A percentile compares a stretch with the other conserved stretches of the same genome.
Evolutionary conservation across 2,888 invertebrate genomes (phyloP).

Genomic region (Cheilosia vernalis): DNA sequence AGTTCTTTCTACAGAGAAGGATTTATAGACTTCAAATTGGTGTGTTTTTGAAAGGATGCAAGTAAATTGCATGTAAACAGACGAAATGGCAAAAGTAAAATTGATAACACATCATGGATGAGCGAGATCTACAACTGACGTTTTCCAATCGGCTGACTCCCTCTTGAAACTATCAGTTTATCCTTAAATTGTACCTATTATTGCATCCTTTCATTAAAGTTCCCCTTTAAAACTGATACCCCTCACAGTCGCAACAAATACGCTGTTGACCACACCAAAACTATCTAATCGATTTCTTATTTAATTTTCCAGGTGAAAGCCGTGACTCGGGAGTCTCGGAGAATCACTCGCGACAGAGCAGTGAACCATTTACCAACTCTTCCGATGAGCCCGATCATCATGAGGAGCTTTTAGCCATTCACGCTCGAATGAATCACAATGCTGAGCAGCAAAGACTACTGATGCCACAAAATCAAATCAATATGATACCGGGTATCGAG

Average conservation of each 20-base stretch:
- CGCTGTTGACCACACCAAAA: too few species aligned
- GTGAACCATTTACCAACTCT: slow-evolving; percentile 90
- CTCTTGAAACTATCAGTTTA: too few species aligned
- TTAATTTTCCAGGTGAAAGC: slow-evolving; percentile 85
- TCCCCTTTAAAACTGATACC: fast-evolving
- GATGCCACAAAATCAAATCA: slow-evolving; percentile 79
- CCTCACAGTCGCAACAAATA: too few species aligned
- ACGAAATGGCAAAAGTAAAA: too few species aligned
- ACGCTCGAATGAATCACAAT: slow-evolving; percentile 76
- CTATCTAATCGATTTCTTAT: background rate
- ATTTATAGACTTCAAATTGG: background rate
- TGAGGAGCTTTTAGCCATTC: slow-evolving; percentile 84
- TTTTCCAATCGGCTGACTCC: too few species aligned
- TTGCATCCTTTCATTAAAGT: too few species aligned
- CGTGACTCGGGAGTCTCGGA: slow-evolving; percentile 91
- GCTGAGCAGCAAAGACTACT: slow-evolving; percentile 65
- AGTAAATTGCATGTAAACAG: too few species aligned
- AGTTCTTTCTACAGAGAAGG: background rate
- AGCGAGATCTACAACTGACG: too few species aligned
- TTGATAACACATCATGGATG: too few species aligned
- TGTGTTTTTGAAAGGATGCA: too few species aligned
- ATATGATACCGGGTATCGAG: slow-evolving; percentile 84
- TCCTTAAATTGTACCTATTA: too few species aligned
- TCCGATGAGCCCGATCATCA: slow-evolving; percentile 88
- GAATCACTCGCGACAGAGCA: slow-evolving; percentile 91